Base-by-base conservation (phyloP, 2,888 invertebrate genomes). In the Neoitamus cyanurus region DNA sequence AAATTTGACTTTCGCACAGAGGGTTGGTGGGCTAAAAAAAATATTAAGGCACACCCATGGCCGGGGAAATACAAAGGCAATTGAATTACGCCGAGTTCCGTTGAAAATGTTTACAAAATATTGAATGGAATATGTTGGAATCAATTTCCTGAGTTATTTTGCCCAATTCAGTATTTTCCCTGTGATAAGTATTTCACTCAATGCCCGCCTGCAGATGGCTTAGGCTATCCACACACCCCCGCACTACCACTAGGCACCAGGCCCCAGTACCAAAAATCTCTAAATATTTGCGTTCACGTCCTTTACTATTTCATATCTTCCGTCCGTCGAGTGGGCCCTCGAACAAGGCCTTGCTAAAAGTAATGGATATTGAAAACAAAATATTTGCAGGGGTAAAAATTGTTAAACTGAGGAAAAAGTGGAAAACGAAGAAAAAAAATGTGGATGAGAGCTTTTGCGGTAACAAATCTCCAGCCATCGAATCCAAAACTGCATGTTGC, bases 81-180 rank as follows among this genome's bases (percentile, higher is more conserved):
- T 73, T 73, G 36, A 73, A 36, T 73, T 36, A 36, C 36, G 34
- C 36, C 20, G 20, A 73, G 36, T 73, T 73, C 73, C 34, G 73
- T 20, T 73, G 13, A 36, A 73, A 36, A 73, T 36, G 31, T 73
- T 73, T 36, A 73, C 73, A 36, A 73, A 30, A 73, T 58, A 58
- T 58, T 73, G 20, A 73, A 73, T 73, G 73, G n/a, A 73, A 73
- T 42, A 42, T 73, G 73, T 73, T 30, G 31, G 36, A 73, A 73
- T 73, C 73, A 73, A 73, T 73, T 73, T 73, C 73, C 73, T 73
- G 73, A 73, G 36, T 20, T 73, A 73, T 73, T 73, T 73, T 7
- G n/a, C 15, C 36, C 36, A 73, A 73, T 73, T 73, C 36, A 73
- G 73, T 37, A 73, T 73, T 73, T 70, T 73, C 36, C 73, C 73